These are phyloP conservation scores for Coelopa frigida DNA, from an alignment of 1,140 invertebrate genomes.

Conservation along the genomic window DNA sequence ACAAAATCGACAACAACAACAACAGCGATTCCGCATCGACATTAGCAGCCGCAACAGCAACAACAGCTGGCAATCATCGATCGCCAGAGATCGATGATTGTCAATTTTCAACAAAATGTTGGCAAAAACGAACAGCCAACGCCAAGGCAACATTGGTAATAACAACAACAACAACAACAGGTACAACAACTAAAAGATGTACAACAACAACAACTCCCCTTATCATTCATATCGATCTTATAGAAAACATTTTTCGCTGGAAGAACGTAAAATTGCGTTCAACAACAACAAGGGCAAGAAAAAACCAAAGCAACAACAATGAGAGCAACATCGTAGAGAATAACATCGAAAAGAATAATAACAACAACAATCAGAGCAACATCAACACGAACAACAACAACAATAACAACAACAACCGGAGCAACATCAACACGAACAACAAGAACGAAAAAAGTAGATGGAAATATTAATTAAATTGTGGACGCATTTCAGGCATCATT, in stretches of 20 bases:
- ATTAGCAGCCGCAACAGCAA: slow-evolving; percentile 1
- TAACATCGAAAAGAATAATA: slow-evolving; percentile 9
- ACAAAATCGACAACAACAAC: slow-evolving; percentile 33
- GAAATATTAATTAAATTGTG: too few relatives aligned
- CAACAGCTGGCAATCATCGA: slow-evolving; percentile 5
- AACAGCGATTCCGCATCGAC: not conserved
- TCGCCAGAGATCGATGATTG: slow-evolving; percentile 22
- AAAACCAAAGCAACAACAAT: not conserved
- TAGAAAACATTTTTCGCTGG: too few relatives aligned
- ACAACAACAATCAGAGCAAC: slow-evolving; percentile 16
- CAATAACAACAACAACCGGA: slow-evolving; percentile 19
- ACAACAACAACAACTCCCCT: slow-evolving; percentile 7
- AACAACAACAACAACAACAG: not conserved
- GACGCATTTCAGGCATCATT: too few relatives aligned
- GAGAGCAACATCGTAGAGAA: not conserved
- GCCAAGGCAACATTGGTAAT: not conserved
- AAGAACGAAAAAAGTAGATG: slow-evolving; percentile 4
- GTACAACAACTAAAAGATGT: not conserved
- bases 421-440: slow-evolving; percentile 4
- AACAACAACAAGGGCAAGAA: not conserved
- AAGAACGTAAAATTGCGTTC: too few relatives aligned
- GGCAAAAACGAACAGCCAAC: slow-evolving; percentile 9
- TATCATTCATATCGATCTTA: too few relatives aligned
- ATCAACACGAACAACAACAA: too few relatives aligned
- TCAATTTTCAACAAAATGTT: slow-evolving; percentile 25